Conservation (phyloP, 2,797 vertebrate species). For the Somateria mollissima region DNA sequence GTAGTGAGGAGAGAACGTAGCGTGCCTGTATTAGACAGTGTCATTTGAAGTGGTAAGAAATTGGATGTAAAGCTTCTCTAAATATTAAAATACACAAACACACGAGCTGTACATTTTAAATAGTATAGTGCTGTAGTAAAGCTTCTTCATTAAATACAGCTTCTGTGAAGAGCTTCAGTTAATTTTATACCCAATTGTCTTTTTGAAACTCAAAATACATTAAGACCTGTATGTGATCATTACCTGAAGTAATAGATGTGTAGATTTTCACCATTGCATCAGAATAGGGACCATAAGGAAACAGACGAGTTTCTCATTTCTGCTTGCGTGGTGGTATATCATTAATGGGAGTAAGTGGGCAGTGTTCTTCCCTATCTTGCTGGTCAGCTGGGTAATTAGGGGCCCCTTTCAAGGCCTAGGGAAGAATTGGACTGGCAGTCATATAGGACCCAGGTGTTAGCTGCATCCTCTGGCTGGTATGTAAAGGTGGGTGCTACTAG, state of each 20-base stretch:
- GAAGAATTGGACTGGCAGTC: neutral
- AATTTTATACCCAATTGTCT: neutral
- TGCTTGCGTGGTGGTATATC: neutral
- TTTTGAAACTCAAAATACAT: neutral
- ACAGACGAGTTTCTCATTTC: neutral
- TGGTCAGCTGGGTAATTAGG: neutral
- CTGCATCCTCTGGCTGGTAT: neutral
- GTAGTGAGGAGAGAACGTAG: neutral
- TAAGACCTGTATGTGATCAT: neutral
- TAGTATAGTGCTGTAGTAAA: neutral
- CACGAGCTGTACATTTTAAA: neutral
- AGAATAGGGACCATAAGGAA: neutral
- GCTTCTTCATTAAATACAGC: neutral
- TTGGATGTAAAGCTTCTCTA: neutral
- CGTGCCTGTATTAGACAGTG: neutral
- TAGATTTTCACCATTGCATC: neutral
- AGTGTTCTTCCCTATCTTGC: neutral
- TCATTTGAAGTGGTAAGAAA: neutral
- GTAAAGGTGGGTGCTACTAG: neutral
- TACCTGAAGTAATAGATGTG: neutral
- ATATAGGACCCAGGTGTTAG: neutral
- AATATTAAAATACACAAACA: neutral
- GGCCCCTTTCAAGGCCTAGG: neutral
- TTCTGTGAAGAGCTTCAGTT: neutral
- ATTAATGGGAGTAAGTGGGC: neutral